phyloP scores from a whole-genome alignment of 1,140 invertebrate genomes.

The Brachionus rotundiformis region DNA sequence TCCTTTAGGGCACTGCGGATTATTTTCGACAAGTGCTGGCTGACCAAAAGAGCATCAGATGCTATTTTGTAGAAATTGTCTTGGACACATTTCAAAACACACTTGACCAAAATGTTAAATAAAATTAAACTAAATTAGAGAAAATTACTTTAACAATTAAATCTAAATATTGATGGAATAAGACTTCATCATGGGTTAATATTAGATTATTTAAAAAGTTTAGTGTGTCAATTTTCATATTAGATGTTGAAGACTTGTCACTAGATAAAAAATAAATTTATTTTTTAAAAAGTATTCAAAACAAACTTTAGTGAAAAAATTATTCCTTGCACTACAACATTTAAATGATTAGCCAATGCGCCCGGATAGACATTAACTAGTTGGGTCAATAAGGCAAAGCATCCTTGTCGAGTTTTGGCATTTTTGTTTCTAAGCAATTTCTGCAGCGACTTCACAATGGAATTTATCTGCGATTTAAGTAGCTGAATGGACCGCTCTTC shows the following conservation, averaged over 20 bases:
- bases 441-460: conserved; percentile 83
- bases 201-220: conserved; percentile 86
- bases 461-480: conserved; percentile 68
- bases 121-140: not conserved
- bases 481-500: conserved; percentile 54
- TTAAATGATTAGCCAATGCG: conserved; percentile 80
- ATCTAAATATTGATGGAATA: conserved; percentile 78
- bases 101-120: conserved; percentile 58
- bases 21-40: conserved; percentile 91
- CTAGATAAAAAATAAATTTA: conserved; percentile 61
- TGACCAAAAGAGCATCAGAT: conserved; percentile 85
- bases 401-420: conserved; percentile 87
- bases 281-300: not conserved
- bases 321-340: conserved; percentile 82
- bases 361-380: conserved; percentile 83
- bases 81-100: conserved; percentile 81
- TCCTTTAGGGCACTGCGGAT: conserved; percentile 72
- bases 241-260: conserved; percentile 90
- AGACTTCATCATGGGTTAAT: conserved; percentile 76
- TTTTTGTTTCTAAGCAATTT: conserved; percentile 89
- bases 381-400: conserved; percentile 85
- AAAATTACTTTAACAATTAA: conserved; percentile 73
- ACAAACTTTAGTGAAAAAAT: conserved; percentile 78
- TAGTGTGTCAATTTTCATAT: conserved; percentile 97
- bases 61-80: conserved; percentile 98